Evolutionary conservation across 2,888 invertebrate species (phyloP), one percentile per base, ranked within the genome.

Genomic region (Ceraclea dissimilis): DNA sequence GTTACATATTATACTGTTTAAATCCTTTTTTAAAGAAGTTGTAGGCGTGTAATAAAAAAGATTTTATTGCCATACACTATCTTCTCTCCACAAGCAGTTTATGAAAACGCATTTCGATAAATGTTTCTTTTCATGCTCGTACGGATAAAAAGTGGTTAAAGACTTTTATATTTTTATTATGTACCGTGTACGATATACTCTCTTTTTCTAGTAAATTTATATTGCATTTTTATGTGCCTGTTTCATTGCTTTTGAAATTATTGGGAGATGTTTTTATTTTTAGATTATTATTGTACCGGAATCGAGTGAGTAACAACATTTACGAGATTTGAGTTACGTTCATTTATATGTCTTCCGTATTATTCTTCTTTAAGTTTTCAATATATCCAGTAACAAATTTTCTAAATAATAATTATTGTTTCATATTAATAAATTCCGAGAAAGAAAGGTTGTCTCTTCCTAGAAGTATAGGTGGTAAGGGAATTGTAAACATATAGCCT

Each of bases 1-100:
- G 33, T 55, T 51, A 56, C 56, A n/a, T n/a, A n/a, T 48, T 43
- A 49, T 44, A 33, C 51, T 46, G 10, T 33, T 46, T 49, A 56
- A 56, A 56, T 52, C 48, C 49, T 39, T 31, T 51, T 56, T 56
- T 56, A 56, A 56, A 56, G 52, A 51, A 16, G 39, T 39, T 13
- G 39, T 39, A 39, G 39, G 39, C 39, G 16, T 39, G 13, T 39
- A 39, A 39, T 39, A 39, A 39, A 39, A 47, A 47, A 11, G 26
- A 11, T 49, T 49, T 49, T 49, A 49, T 49, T 17, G 20, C 8
- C 49, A 26, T 49, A 19, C 26, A 49, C 4, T 39, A 20, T 26
- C 21, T 49, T 26, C 11, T n/a, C n/a, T 22, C 11, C 17, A n/a
- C 20, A 22, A 20, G 22, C 22, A 26, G 19, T 26, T 20, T 49